Evolutionary conservation across 2,888 invertebrate species (phyloP).

Genomic region (Dinocampus coccinellae): DNA sequence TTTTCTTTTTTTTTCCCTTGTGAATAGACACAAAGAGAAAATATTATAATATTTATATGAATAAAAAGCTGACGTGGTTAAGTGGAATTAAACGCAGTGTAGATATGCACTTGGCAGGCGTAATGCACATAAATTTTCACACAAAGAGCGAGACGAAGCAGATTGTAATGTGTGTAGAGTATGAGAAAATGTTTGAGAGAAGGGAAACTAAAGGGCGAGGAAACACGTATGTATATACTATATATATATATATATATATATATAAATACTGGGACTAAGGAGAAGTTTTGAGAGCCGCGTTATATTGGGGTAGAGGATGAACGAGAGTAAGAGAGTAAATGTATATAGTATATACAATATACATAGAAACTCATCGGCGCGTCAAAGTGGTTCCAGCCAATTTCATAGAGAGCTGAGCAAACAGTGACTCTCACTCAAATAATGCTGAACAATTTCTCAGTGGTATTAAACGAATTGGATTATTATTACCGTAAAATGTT

Average conservation of each 20-base stretch:
- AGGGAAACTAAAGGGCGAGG: slow-evolving; percentile 18
- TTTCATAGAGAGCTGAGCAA: slow-evolving; percentile 61
- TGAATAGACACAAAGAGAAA: neutral
- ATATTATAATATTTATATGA: neutral
- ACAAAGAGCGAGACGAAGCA: slow-evolving; percentile 21
- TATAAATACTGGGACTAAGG: slow-evolving; percentile 22
- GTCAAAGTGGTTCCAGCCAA: slow-evolving; percentile 61
- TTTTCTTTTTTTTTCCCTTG: too few species aligned
- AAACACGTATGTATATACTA: slow-evolving; percentile 23
- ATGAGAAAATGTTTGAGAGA: slow-evolving; percentile 4
- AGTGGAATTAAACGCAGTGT: slow-evolving; percentile 14
- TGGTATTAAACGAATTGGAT: slow-evolving; percentile 26
- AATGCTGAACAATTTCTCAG: slow-evolving; percentile 18
- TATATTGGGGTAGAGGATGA: slow-evolving; percentile 25
- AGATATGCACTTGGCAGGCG: slow-evolving; percentile 23
- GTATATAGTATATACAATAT: too few species aligned
- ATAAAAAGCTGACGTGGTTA: slow-evolving; percentile 1
- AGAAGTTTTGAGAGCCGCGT: slow-evolving; percentile 53
- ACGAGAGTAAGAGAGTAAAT: neutral
- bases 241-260: too few species aligned
- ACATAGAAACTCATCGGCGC: slow-evolving; percentile 57
- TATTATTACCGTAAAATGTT: slow-evolving; percentile 6
- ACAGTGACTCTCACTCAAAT: slow-evolving; percentile 50
- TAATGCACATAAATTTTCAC: slow-evolving; percentile 23
- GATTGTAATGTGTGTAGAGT: slow-evolving; percentile 1